Evolutionary conservation across 92 coral and sea anemone species (phyloP).

Genomic region (Heteractis magnifica): DNA sequence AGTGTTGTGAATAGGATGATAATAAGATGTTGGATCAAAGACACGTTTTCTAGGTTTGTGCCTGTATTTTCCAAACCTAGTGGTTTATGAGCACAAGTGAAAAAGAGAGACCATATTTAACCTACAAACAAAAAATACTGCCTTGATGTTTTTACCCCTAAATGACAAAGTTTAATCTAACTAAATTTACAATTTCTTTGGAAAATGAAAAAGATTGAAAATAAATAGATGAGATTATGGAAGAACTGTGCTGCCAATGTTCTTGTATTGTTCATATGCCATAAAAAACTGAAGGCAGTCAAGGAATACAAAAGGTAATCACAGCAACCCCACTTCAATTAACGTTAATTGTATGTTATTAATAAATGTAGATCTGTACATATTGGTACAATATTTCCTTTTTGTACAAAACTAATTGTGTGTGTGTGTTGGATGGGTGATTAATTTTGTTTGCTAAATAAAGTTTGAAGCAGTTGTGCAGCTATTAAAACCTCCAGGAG

Average conservation of each 20-base stretch:
- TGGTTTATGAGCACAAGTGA: too few species aligned
- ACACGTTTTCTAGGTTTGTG: too few species aligned
- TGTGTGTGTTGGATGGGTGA: not conserved
- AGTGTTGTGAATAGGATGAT: too few species aligned
- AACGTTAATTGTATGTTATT: not conserved
- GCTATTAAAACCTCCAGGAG: too few species aligned
- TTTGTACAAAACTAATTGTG: too few species aligned
- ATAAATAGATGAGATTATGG: constrained; percentile 20
- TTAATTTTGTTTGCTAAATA: not conserved
- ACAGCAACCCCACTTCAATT: not conserved
- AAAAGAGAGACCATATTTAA: too few species aligned
- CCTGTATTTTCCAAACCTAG: too few species aligned
- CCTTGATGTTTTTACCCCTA: not conserved
- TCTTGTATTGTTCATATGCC: constrained; percentile 98
- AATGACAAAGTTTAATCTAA: not conserved
- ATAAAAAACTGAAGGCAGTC: constrained; percentile 79
- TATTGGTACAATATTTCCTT: too few species aligned
- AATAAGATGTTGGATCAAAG: too few species aligned
- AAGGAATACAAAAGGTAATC: constrained; percentile 45
- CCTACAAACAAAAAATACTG: too few species aligned
- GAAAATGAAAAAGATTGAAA: not conserved
- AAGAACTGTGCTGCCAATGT: constrained; percentile 63
- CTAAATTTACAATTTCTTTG: not conserved
- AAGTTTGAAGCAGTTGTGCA: not conserved
- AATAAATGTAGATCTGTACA: too few species aligned